Conservation (phyloP, 2,113 vertebrate species). For the Nanger granti region DNA sequence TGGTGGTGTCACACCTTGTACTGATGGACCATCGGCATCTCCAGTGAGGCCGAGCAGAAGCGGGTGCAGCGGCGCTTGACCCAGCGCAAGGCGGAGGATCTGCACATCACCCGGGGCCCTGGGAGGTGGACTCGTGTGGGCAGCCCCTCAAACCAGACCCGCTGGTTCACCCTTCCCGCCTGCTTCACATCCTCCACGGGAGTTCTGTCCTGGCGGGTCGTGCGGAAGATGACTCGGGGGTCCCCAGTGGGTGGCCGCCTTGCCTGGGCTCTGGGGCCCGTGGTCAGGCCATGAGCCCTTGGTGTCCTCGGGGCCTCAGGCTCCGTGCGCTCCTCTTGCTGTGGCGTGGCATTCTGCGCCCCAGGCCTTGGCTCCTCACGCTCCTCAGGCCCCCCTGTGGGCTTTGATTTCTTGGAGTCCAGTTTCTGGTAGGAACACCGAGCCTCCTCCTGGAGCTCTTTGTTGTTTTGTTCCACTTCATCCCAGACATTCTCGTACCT, state of each 20-base stretch:
- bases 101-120: conserved; percentile 66
- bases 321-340: not conserved
- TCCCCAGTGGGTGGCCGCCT: not conserved
- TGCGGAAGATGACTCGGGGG: not conserved
- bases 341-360: not conserved
- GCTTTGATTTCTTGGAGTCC: not conserved
- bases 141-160: conserved; percentile 61
- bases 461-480: not conserved
- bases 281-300: not conserved
- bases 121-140: conserved; percentile 68
- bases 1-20: not conserved
- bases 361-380: not conserved
- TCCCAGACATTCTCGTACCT: not conserved
- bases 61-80: conserved; percentile 73
- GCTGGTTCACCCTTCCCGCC: not conserved
- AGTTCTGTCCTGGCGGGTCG: not conserved
- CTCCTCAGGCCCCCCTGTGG: not conserved
- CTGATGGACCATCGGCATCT: not conserved
- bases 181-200: not conserved
- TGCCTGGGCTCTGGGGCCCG: not conserved
- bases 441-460: not conserved
- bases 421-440: not conserved
- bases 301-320: not conserved
- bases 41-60: conserved; percentile 59
- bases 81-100: conserved; percentile 48